Conservation (phyloP, 2,797 vertebrate genomes). For the Allobates femoralis region DNA sequence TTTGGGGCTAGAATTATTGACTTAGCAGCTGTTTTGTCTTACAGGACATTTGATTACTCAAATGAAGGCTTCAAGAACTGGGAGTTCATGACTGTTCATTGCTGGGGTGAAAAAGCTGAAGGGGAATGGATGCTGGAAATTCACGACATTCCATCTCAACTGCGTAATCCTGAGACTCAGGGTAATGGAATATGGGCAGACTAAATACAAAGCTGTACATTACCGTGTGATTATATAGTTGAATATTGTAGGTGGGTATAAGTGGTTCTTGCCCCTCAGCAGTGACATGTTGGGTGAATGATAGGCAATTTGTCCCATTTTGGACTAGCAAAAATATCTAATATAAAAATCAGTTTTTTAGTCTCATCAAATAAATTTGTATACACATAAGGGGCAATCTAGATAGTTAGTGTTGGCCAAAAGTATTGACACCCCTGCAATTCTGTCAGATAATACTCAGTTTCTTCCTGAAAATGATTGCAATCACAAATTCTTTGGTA, state of each 20-base stretch:
- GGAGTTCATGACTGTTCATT: slow-evolving; percentile 95
- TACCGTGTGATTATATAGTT: neutral
- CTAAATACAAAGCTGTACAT: neutral
- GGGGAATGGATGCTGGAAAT: slow-evolving; percentile 91
- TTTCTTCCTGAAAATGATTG: too few species aligned
- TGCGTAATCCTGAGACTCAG: slow-evolving; percentile 82
- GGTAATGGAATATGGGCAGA: slow-evolving; percentile 73
- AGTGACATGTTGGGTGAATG: neutral
- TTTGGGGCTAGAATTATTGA: neutral
- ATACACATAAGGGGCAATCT: neutral
- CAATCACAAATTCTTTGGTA: too few species aligned
- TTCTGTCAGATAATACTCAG: too few species aligned
- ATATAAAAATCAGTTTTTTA: neutral
- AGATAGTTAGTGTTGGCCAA: too few species aligned
- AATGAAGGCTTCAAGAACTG: slow-evolving; percentile 91
- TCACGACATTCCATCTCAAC: slow-evolving; percentile 82
- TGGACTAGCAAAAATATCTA: neutral
- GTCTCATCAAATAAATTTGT: neutral
- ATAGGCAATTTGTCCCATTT: neutral
- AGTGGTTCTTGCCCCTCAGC: neutral
- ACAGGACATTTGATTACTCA: slow-evolving; percentile 87
- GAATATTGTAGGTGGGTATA: neutral
- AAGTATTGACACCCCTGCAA: too few species aligned
- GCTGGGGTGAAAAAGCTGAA: slow-evolving; percentile 88
- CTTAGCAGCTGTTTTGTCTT: neutral